Evolutionary conservation across 2,113 vertebrate genomes (phyloP), one percentile per base, ranked within the genome.

Genomic region (Nothobranchius kuhntae): DNA sequence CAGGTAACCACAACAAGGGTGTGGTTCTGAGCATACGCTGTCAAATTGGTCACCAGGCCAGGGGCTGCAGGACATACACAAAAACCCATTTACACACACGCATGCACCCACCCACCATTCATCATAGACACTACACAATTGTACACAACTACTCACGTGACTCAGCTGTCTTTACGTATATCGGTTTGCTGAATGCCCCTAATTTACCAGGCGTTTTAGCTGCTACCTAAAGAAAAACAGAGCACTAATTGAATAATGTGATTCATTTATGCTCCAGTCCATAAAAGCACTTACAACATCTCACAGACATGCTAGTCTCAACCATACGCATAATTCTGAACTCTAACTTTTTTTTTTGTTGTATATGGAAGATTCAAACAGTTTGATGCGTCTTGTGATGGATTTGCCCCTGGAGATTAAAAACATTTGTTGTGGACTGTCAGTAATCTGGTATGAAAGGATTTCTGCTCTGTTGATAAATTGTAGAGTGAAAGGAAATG

Each of bases 111-210:
- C 4, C 44, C 51, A 24, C 11, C 48, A 5, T 57, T 51, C 0
- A 38, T 12, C 21, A 21, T 62, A 56, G 11, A 63, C 12, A 12
- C 12, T 59, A 11, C 56, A 40, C 55, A 26, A 6, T 13, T 46
- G 47, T 57, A 53, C 12, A 55, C 61, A 42, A 71, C 58, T 75
- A 91, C 93, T 91, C 94, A 99, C 98, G 93, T 82, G 96, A 96
- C 91, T 99, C 98, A 75, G 94, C 92, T 4, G 98, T 99, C 89
- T 98, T 96, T 84, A 97, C 95, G 82, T 95, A 96, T 69, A 96
- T 92, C 56, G 95, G 92, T 65, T 94, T 91, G 3, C 96, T 98
- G 86, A 95, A 98, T 15, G 94, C 58, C 87, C 98, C 96, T 36
- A 90, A 65, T 72, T 95, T 95, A 85, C 90, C 93, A 57, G 88